Base-by-base conservation (phyloP, 2,888 invertebrate species). In the Asteroscopus sphinx region DNA sequence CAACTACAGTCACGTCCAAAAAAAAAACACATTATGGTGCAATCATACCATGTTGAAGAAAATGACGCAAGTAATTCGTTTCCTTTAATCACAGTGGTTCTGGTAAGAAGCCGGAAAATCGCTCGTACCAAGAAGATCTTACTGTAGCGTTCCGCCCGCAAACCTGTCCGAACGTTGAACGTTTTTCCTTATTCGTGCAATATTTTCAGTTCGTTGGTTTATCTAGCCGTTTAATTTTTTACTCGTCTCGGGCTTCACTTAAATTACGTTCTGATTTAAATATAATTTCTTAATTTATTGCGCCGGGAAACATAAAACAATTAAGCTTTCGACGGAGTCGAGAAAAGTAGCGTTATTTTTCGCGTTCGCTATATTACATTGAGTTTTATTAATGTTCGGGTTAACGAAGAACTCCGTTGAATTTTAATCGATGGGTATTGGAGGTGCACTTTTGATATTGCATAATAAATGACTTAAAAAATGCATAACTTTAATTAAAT, bases 241-340 rank as follows among this genome's bases (percentile, higher is more conserved):
- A 60, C 65, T 62, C 68, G 42, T 61, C 67, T 64, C 61, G 53
- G 40, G 58, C 57, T 72, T 58, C 61, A 75, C 57, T 73, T 66
- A 61, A 69, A 74, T 75, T 66, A 51, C 57, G 46, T 42, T 68
- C 39, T 60, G 53, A 71, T 73, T 73, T 65, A 68, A 68, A 71
- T 62, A 37, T 64, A 65, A 70, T 70, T 75, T 67, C 52, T 63
- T 64, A 71, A 75, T 73, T 75, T 75, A 65, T 68, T 48, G 58
- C 73, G 60, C 48, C 37, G 45, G 41, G 54, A 55, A 63, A 73
- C 62, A 73, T 68, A 46, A 70, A 70, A 60, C 63, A 76, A 76
- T 76, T 75, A 75, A 48, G 60, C 48, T 60, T 52, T 52, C 60
- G 53, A 54, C 42, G 48, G 40, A 11, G 41, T 39, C 53, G 53